Evolutionary conservation across 1,140 invertebrate genomes (phyloP).

Genomic region (Neotoxoptera formosana): DNA sequence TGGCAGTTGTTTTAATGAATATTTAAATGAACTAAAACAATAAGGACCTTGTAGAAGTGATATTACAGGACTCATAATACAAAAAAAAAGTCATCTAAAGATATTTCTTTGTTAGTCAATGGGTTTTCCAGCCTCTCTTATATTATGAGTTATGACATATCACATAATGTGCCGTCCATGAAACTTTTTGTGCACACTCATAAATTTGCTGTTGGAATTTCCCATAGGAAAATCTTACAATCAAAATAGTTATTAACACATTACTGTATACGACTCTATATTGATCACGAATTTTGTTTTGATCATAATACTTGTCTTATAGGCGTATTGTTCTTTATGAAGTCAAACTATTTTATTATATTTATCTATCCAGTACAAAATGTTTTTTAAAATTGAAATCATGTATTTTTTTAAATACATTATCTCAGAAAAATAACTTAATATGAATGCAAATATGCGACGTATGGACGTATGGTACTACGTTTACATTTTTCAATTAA

Average conservation of each 20-base stretch:
- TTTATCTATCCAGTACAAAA: background rate
- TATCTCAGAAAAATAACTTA: background rate
- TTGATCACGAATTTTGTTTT: constrained; percentile 29
- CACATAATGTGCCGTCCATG: background rate
- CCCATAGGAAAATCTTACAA: background rate
- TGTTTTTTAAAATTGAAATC: background rate
- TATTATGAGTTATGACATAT: background rate
- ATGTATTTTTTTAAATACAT: background rate
- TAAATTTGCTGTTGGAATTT: constrained; percentile 24
- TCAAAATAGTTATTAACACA: background rate
- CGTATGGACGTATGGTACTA: too few species aligned
- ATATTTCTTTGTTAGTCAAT: constrained; percentile 10
- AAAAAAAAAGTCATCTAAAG: background rate
- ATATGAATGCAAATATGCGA: background rate
- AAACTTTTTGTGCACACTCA: background rate
- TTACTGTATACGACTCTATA: background rate
- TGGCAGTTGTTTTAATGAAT: background rate
- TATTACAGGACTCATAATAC: background rate
- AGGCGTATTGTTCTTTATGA: background rate
- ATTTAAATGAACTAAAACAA: constrained; percentile 24
- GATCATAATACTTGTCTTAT: background rate
- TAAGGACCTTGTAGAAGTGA: background rate
- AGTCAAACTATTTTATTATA: background rate
- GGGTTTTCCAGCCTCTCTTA: constrained; percentile 17
- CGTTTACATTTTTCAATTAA: background rate